Percentiles rank a stretch among this genome's conserved stretches.
phyloP scores from a whole-genome alignment of 2,888 invertebrate genomes.

The Ptilodon capucinus region DNA sequence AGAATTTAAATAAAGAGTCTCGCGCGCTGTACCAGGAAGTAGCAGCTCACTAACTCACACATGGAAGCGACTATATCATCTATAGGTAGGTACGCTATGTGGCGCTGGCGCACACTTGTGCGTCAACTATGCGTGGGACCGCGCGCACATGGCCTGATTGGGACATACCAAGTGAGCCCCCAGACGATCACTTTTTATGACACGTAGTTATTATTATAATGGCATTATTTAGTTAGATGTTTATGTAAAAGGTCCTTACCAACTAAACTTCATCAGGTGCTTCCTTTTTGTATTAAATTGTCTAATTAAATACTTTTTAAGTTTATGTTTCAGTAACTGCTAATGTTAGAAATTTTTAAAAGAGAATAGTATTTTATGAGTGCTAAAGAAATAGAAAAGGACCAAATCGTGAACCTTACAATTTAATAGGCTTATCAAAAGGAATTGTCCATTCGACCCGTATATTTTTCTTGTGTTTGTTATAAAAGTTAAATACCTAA shows the following conservation, averaged over 20 bases:
- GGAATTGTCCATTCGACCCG: no score
- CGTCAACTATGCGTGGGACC: conserved; percentile 78
- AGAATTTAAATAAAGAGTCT: conserved; percentile 79
- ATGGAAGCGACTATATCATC: conserved; percentile 49
- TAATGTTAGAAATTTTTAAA: no score
- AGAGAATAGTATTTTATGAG: no score
- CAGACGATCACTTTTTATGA: conserved; percentile 78
- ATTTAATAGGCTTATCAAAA: no score
- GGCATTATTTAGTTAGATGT: conserved; percentile 58
- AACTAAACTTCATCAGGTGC: background rate
- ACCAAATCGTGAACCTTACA: no score
- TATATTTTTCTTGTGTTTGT: no score
- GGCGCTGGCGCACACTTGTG: conserved; percentile 79
- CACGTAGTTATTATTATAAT: conserved; percentile 39
- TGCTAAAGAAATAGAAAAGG: no score
- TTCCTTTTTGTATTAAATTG: no score
- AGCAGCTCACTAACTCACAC: conserved; percentile 74
- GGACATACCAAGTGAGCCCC: conserved; percentile 78
- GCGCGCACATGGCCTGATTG: conserved; percentile 80
- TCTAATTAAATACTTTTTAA: no score
- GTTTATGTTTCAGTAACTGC: no score
- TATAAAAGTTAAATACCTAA: no score
- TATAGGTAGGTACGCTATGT: conserved; percentile 60
- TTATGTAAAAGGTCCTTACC: conserved; percentile 15
- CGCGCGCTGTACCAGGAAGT: conserved; percentile 81